Conservation (phyloP, 2,888 invertebrate species). For the Dynastes maya region DNA sequence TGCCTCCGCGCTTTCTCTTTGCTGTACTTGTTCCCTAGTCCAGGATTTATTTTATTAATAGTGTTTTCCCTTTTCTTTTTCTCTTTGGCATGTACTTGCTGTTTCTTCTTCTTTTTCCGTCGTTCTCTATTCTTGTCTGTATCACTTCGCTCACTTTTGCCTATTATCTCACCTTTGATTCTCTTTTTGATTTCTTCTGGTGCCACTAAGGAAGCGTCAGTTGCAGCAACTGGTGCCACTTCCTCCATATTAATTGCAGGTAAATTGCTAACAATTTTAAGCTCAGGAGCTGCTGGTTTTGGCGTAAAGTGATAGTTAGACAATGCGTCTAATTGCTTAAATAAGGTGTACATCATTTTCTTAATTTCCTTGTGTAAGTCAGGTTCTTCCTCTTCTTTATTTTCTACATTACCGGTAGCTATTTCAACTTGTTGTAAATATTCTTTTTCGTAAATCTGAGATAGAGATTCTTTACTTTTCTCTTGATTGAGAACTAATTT, state of each 20-base stretch:
- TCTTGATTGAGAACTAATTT: slow-evolving; percentile 91
- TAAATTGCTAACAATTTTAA: slow-evolving; percentile 91
- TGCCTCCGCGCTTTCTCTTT: slow-evolving; percentile 76
- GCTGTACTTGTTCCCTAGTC: slow-evolving; percentile 72
- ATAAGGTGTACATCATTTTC: slow-evolving; percentile 82
- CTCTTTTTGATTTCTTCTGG: slow-evolving; percentile 89
- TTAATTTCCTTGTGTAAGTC: slow-evolving; percentile 86
- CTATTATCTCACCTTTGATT: slow-evolving; percentile 73
- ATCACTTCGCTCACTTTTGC: slow-evolving; percentile 84
- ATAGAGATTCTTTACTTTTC: slow-evolving; percentile 93
- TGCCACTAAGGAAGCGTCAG: slow-evolving; percentile 88
- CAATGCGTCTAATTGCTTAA: slow-evolving; percentile 91
- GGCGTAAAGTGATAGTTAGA: slow-evolving; percentile 97
- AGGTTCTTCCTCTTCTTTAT: slow-evolving; percentile 79
- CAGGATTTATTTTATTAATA: slow-evolving; percentile 72
- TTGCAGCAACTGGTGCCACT: slow-evolving; percentile 91
- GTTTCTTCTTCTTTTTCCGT: slow-evolving; percentile 87
- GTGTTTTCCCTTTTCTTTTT: slow-evolving; percentile 71
- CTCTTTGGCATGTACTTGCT: slow-evolving; percentile 74
- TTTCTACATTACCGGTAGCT: slow-evolving; percentile 71
- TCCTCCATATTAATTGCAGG: slow-evolving; percentile 96
- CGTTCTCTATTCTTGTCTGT: slow-evolving; percentile 93
- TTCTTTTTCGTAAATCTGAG: slow-evolving; percentile 94
- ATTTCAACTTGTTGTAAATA: slow-evolving; percentile 80
- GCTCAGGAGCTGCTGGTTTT: slow-evolving; percentile 86